Evolutionary conservation across 2,888 invertebrate genomes (phyloP).

Genomic region (Amphipoea oculea): DNA sequence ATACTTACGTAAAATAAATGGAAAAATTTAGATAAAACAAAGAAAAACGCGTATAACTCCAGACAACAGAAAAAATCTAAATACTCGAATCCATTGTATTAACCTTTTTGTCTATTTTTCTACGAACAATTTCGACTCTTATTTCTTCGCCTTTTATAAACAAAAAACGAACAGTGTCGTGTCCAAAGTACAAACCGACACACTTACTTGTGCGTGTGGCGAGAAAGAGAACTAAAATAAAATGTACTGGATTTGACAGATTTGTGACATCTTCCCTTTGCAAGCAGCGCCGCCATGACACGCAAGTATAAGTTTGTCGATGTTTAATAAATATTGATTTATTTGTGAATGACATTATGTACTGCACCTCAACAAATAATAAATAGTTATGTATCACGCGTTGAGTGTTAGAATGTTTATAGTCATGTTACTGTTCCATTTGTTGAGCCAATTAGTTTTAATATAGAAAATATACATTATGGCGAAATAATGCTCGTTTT

Average conservation of each 20-base stretch:
- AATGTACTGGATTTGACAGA: background rate
- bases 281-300: background rate
- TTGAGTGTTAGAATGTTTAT: slow-evolving; percentile 76
- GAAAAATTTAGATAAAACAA: background rate
- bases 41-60: slow-evolving; percentile 3
- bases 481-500: slow-evolving; percentile 53
- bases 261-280: background rate
- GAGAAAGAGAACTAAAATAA: background rate
- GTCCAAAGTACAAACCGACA: background rate
- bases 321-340: background rate
- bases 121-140: background rate
- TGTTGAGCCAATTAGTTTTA: slow-evolving; percentile 78
- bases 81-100: slow-evolving; percentile 12
- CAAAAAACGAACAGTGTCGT: background rate
- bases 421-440: slow-evolving; percentile 78
- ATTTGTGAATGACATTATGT: slow-evolving; percentile 23
- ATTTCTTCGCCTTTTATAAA: background rate
- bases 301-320: background rate
- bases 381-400: slow-evolving; percentile 64
- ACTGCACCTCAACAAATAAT: slow-evolving; percentile 56
- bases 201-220: background rate
- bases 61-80: slow-evolving; percentile 13
- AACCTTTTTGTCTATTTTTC: slow-evolving; percentile 8
- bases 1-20: background rate
- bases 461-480: slow-evolving; percentile 65